These are phyloP conservation scores for Nymphalis polychloros DNA, from an alignment of 2,888 invertebrate genomes.

Conservation along the genomic window DNA sequence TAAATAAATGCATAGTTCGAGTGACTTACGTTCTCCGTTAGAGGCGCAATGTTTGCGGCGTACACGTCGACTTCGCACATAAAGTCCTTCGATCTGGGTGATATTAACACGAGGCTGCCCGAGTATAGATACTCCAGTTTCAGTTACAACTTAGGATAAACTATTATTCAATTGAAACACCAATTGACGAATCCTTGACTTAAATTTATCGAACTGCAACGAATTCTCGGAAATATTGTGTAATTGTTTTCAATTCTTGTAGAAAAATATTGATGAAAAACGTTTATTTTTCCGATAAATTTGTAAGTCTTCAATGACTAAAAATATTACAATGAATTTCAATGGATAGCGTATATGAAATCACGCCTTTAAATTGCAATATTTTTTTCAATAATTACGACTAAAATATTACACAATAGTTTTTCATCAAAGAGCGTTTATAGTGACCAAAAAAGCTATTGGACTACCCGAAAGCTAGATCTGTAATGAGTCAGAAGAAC, in stretches of 20 bases:
- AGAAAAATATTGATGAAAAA: too few relatives aligned
- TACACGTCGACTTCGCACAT: constrained; percentile 63
- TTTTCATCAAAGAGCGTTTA: background rate
- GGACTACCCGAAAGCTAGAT: constrained; percentile 35
- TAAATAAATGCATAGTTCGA: too few relatives aligned
- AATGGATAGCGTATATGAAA: background rate
- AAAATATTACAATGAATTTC: background rate
- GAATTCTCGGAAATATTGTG: constrained; percentile 18
- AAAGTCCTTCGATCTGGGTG: constrained; percentile 50
- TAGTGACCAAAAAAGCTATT: constrained; percentile 15
- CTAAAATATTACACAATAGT: background rate
- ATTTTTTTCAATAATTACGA: background rate
- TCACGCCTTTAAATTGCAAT: background rate
- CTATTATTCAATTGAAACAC: constrained; percentile 38
- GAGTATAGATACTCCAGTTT: constrained; percentile 64
- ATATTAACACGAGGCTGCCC: constrained; percentile 58
- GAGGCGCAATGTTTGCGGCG: constrained; percentile 71
- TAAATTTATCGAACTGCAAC: constrained; percentile 29
- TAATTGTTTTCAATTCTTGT: constrained; percentile 6
- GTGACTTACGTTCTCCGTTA: constrained; percentile 67
- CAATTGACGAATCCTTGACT: constrained; percentile 34
- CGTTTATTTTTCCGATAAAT: background rate
- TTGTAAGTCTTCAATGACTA: background rate
- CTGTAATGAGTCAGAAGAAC: constrained; percentile 47
- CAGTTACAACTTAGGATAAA: constrained; percentile 36